These are phyloP conservation scores for Sycobia sp. DNA, from an alignment of 1,140 invertebrate species.

Conservation along the genomic window DNA sequence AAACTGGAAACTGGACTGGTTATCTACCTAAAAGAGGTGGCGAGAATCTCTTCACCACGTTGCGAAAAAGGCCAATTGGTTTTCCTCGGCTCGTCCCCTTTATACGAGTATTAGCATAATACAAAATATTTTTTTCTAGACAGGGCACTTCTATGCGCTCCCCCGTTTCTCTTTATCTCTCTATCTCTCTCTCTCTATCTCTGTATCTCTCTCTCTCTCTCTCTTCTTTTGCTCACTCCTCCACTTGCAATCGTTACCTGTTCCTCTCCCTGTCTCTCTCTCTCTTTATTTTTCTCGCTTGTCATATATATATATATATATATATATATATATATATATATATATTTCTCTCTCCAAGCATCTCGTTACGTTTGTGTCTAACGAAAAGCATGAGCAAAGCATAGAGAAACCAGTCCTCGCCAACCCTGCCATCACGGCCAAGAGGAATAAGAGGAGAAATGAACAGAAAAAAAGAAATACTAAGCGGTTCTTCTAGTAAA, in stretches of 20 bases:
- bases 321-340: too few species aligned
- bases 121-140: slow-evolving; percentile 28
- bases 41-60: slow-evolving; percentile 26
- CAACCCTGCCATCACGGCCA: slow-evolving; percentile 29
- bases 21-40: too few species aligned
- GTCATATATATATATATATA: too few species aligned
- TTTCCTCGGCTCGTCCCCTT: slow-evolving; percentile 34
- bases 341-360: too few species aligned
- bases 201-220: too few species aligned
- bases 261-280: too few species aligned
- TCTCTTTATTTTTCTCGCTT: too few species aligned
- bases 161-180: too few species aligned
- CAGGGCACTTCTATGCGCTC: background rate
- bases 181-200: too few species aligned
- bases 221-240: too few species aligned
- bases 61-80: slow-evolving; percentile 31
- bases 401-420: slow-evolving; percentile 27
- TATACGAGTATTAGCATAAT: slow-evolving; percentile 34
- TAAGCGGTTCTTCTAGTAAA: slow-evolving; percentile 61
- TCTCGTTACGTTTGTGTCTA: background rate
- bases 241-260: too few species aligned
- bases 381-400: slow-evolving; percentile 7
- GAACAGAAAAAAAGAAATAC: slow-evolving; percentile 38
- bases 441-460: slow-evolving; percentile 37
- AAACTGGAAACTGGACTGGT: too few species aligned